A percentile compares a stretch with the other conserved stretches of the same genome.
These are phyloP conservation scores for Eucidaris tribuloides DNA, from an alignment of 35 echinoderm and acorn worm species.

Conservation along the genomic window DNA sequence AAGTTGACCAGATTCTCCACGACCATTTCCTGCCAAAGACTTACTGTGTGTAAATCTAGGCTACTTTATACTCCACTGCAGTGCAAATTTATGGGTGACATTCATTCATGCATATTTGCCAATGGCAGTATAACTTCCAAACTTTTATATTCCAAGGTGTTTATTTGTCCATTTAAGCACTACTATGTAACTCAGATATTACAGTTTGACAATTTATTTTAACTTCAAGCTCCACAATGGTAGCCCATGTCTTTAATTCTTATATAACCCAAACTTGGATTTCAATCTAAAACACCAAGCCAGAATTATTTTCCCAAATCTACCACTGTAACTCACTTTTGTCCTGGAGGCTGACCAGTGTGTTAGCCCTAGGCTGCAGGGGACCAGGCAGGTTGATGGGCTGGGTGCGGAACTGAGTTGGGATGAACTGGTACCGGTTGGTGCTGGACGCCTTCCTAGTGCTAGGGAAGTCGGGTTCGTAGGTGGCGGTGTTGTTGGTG, in stretches of 20 bases:
- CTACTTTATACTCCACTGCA: too few relatives aligned
- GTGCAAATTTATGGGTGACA: too few relatives aligned
- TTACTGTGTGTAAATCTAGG: too few relatives aligned
- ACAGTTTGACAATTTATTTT: too few relatives aligned
- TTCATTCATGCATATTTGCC: too few relatives aligned
- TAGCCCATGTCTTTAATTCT: neutral
- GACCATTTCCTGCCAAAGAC: too few relatives aligned
- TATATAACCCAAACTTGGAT: neutral
- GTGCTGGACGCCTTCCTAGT: neutral
- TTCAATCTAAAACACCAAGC: neutral
- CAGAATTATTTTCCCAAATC: too few relatives aligned
- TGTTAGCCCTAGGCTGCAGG: constrained; percentile 26
- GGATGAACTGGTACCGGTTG: constrained; percentile 87
- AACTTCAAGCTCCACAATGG: neutral
- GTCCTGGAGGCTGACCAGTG: constrained; percentile 57
- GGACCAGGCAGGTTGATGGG: constrained; percentile 69
- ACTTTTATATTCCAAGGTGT: too few relatives aligned
- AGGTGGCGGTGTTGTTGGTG: constrained; percentile 28
- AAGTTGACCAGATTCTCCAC: too few relatives aligned
- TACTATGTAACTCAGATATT: neutral
- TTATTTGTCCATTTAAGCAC: too few relatives aligned
- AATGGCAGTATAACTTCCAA: too few relatives aligned
- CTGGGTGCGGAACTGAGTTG: constrained; percentile 84
- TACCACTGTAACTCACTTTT: too few relatives aligned
- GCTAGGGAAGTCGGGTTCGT: constrained; percentile 57